These are phyloP conservation scores for Saguinus midas DNA, from an alignment of 2,113 vertebrate genomes.

Conservation along the genomic window DNA sequence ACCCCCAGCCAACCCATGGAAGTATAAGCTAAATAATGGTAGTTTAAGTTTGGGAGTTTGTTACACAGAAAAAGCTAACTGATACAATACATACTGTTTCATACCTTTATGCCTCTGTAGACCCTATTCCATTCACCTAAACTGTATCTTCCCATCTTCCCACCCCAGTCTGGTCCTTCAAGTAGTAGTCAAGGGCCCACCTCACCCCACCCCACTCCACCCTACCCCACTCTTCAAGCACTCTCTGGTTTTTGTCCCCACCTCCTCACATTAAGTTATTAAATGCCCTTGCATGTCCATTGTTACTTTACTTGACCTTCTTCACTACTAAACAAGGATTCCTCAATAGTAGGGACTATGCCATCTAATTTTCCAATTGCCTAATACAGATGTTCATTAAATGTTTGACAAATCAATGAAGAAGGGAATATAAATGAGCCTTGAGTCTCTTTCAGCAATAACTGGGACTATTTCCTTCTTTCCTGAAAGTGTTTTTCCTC, in stretches of 20 bases:
- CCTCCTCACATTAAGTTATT: not conserved
- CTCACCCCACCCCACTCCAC: not conserved
- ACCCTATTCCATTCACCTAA: not conserved
- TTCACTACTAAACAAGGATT: not conserved
- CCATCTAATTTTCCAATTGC: not conserved
- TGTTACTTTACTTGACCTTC: not conserved
- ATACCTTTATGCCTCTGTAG: not conserved
- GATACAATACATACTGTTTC: not conserved
- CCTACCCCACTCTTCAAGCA: not conserved
- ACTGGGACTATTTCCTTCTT: not conserved
- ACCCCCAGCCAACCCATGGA: not conserved
- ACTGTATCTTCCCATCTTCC: not conserved
- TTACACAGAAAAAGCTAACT: conserved; percentile 13
- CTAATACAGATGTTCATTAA: not conserved
- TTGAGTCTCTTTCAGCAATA: not conserved
- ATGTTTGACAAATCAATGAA: not conserved
- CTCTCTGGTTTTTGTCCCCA: not conserved
- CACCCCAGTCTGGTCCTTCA: not conserved
- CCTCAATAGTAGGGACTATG: not conserved
- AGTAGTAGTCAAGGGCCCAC: not conserved
- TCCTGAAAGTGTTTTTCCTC: not conserved
- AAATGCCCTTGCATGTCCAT: not conserved
- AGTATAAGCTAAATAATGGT: not conserved
- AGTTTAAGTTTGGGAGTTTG: not conserved
- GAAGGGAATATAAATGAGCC: not conserved